Conservation (phyloP, 2,888 invertebrate genomes). For the Sturmia bella region DNA sequence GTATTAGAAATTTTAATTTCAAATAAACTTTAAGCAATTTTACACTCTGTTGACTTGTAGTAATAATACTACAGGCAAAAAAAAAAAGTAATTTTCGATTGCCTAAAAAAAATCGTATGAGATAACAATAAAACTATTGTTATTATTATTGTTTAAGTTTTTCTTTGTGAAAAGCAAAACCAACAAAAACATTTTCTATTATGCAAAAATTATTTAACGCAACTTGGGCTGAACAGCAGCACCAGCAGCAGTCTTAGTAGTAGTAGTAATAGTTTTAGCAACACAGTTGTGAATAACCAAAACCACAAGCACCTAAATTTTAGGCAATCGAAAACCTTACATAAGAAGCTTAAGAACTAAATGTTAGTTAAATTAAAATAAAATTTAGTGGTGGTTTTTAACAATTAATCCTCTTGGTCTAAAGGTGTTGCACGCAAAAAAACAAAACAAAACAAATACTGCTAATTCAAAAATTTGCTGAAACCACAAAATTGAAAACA, state of each 20-base stretch:
- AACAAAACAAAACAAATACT: slow-evolving; percentile 29
- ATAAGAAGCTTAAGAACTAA: slow-evolving; percentile 57
- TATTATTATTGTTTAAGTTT: background rate
- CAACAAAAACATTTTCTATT: slow-evolving; percentile 19
- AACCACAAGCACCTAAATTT: slow-evolving; percentile 9
- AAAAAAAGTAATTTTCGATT: background rate
- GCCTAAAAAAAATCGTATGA: slow-evolving; percentile 15
- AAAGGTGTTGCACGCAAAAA: slow-evolving; percentile 11
- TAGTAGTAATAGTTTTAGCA: too few species aligned
- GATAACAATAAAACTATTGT: slow-evolving; percentile 13
- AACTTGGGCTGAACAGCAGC: background rate
- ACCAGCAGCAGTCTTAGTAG: too few species aligned
- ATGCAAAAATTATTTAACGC: slow-evolving; percentile 39
- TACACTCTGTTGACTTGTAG: slow-evolving; percentile 56
- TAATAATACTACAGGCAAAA: background rate
- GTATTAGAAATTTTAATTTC: slow-evolving; percentile 42
- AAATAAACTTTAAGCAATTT: slow-evolving; percentile 56
- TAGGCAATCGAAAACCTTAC: slow-evolving; percentile 22
- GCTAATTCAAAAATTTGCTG: slow-evolving; percentile 55
- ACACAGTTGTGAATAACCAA: too few species aligned
- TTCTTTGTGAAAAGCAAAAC: background rate
- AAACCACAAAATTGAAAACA: slow-evolving; percentile 59
- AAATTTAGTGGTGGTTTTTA: background rate
- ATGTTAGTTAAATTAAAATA: background rate
- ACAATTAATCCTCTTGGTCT: background rate